A percentile compares a stretch with the other conserved stretches of the same genome.
phyloP scores from a whole-genome alignment of 2,888 invertebrate species.

The Acutogordius australiensis region DNA sequence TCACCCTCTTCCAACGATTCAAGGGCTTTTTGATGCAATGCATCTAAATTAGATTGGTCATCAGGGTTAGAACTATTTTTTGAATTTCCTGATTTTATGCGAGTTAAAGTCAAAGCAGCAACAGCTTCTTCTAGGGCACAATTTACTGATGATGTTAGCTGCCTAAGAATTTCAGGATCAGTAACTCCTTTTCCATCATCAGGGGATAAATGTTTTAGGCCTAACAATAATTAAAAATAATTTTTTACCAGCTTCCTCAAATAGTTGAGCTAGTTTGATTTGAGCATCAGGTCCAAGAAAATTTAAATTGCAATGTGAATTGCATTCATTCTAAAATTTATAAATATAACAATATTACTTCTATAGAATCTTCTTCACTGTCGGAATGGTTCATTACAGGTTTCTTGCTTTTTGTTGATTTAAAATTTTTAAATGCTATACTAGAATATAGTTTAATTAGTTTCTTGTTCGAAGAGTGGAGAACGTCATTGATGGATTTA shows the following conservation, averaged over 20 bases:
- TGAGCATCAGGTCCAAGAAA: slow-evolving; percentile 2
- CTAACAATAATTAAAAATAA: background rate
- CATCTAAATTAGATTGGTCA: slow-evolving; percentile 15
- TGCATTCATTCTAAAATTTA: background rate
- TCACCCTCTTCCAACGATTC: slow-evolving; percentile 92
- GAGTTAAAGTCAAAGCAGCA: slow-evolving; percentile 75
- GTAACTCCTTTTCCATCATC: slow-evolving; percentile 27
- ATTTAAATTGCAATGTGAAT: slow-evolving; percentile 8
- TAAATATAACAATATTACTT: slow-evolving; percentile 4
- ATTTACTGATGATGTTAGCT: slow-evolving; percentile 56
- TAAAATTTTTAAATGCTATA: slow-evolving; percentile 2
- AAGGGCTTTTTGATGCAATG: slow-evolving; percentile 41
- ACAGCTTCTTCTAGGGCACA: slow-evolving; percentile 87
- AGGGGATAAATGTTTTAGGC: slow-evolving; percentile 1
- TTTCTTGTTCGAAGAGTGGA: background rate
- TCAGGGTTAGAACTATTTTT: background rate
- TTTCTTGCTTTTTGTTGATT: background rate
- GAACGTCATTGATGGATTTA: background rate
- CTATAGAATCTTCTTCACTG: slow-evolving; percentile 7
- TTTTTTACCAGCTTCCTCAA: slow-evolving; percentile 10
- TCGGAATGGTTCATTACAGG: background rate
- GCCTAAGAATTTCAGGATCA: slow-evolving; percentile 55
- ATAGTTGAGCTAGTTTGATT: slow-evolving; percentile 6
- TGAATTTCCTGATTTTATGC: slow-evolving; percentile 22
- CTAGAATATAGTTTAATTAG: background rate